These are phyloP conservation scores for Adrianichthys oophorus DNA, from an alignment of 2,797 vertebrate species.

Conservation along the genomic window DNA sequence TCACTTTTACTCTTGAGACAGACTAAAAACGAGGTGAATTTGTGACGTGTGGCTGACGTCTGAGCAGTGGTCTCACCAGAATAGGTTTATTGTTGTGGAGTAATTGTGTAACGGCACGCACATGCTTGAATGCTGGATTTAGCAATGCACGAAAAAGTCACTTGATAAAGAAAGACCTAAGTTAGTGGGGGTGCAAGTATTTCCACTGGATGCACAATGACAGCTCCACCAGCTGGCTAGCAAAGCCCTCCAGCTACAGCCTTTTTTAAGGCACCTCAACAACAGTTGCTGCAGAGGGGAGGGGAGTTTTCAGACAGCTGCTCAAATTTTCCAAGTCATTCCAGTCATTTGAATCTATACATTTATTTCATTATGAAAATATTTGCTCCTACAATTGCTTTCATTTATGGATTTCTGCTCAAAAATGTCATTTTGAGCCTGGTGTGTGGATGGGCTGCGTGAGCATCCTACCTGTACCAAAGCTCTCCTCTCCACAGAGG, in stretches of 20 bases:
- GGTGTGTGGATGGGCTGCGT: conserved; percentile 5
- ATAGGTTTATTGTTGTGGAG: not conserved
- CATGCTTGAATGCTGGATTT: too few relatives aligned
- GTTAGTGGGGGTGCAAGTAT: not conserved
- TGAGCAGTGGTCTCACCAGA: not conserved
- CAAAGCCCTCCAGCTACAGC: conserved; percentile 18
- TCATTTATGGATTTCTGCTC: conserved; percentile 1
- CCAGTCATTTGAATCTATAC: conserved; percentile 18
- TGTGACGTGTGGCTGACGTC: not conserved
- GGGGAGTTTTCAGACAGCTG: conserved; percentile 34
- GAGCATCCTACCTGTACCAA: conserved; percentile 88
- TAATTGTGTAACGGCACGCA: not conserved
- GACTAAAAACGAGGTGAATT: conserved; percentile 12
- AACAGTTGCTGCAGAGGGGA: conserved; percentile 47
- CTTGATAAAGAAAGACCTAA: too few relatives aligned
- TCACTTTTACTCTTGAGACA: conserved; percentile 25
- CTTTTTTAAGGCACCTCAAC: conserved; percentile 36
- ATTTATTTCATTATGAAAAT: conserved; percentile 16
- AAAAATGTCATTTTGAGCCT: conserved; percentile 13
- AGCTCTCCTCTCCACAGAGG: conserved; percentile 97
- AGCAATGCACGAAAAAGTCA: too few relatives aligned
- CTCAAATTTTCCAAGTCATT: conserved; percentile 45
- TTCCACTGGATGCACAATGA: not conserved
- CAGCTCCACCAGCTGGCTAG: conserved; percentile 31
- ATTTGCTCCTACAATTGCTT: conserved; percentile 12